Base-by-base conservation (phyloP, 1,140 invertebrate genomes). In the Drosophila repleta region DNA sequence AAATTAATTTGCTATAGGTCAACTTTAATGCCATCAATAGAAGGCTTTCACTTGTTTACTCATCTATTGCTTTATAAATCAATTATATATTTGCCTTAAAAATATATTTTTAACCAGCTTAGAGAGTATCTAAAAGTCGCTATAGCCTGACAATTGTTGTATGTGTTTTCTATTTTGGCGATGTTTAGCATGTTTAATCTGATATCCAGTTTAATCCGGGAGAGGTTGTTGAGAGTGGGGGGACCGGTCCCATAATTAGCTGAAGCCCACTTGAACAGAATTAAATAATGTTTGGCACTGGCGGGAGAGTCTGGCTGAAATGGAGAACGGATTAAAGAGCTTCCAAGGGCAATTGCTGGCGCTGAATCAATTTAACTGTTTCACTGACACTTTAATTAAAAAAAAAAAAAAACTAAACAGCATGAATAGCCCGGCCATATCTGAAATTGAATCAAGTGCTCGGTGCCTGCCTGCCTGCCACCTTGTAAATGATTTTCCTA, bases 231-330 rank as follows among this genome's bases (percentile, higher is more conserved):
- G n/a, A n/a, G n/a, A 21, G 24, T 17, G 21, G 7, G 4, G 55
- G 21, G 24, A 26, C 37, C 53, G 69, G 10, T 35, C 20, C 18
- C 32, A 67, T 85, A 85, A 81, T 85, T 78, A 81, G 66, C 57
- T 75, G 60, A 58, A 62, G 74, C 77, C 55, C 70, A 75, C 80
- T 83, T 73, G 64, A 67, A 57, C 56, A 63, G 53, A 55, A 78
- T 73, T 73, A 76, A 73, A 66, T 74, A 76, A 80, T 80, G 74
- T 79, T 80, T 62, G 80, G 66, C 67, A 64, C 73, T 84, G 68
- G 72, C 67, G 39, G 39, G 55, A 43, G 51, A 32, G 20, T 55
- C 53, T 18, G 49, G 37, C 20, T 71, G 62, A 35, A 62, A 77
- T 46, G 21, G n/a, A 45, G 49, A 69, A 21, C 24, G 35, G 67